These are phyloP conservation scores for Bergia puertoricense DNA, from an alignment of 92 coral and sea anemone genomes.

Conservation along the genomic window DNA sequence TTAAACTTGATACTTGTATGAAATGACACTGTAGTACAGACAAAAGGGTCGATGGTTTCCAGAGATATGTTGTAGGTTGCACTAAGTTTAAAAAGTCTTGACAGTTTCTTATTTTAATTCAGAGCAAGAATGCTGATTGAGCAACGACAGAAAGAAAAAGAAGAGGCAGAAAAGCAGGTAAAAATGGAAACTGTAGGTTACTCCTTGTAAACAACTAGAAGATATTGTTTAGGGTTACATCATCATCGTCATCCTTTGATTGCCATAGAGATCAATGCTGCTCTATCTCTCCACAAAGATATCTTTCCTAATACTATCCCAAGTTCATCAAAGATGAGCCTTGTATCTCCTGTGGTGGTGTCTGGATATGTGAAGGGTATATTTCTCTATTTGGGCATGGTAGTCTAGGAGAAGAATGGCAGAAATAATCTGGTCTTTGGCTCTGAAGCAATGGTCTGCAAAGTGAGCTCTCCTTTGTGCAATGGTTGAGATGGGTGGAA, in stretches of 20 bases:
- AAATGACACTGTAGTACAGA: neutral
- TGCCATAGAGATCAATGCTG: too few species aligned
- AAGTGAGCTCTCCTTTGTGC: too few species aligned
- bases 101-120: neutral
- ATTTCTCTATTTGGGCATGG: too few species aligned
- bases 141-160: conserved; percentile 69
- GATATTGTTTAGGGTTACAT: neutral
- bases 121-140: conserved; percentile 87
- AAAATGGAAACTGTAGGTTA: neutral
- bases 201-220: neutral
- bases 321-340: too few species aligned
- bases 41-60: conserved; percentile 12
- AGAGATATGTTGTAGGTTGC: conserved; percentile 64
- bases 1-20: neutral
- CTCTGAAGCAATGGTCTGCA: too few species aligned
- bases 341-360: too few species aligned
- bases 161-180: conserved; percentile 72
- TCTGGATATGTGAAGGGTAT: too few species aligned
- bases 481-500: too few species aligned
- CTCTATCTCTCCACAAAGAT: too few species aligned
- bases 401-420: too few species aligned
- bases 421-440: too few species aligned
- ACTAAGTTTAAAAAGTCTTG: neutral
- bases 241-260: neutral
- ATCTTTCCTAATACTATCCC: too few species aligned